A percentile compares a stretch with the other conserved stretches of the same genome.
These are phyloP conservation scores for Zoanthus gigantus DNA, from an alignment of 92 coral and sea anemone species.

Conservation along the genomic window DNA sequence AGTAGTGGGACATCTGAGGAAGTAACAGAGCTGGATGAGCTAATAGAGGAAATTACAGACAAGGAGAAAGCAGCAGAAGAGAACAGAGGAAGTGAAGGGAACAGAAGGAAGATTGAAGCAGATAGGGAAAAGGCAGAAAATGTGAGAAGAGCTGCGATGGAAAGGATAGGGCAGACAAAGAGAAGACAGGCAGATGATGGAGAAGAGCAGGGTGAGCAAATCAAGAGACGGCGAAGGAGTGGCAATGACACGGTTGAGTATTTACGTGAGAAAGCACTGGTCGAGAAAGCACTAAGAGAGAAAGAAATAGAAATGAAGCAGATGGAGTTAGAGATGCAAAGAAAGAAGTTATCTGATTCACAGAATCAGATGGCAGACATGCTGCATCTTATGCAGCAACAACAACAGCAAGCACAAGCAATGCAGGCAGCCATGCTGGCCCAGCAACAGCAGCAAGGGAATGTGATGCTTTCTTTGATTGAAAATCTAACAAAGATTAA, in stretches of 20 bases:
- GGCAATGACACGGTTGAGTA: conserved; percentile 62
- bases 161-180: conserved; percentile 55
- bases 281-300: conserved; percentile 60
- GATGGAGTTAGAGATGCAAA: conserved; percentile 46
- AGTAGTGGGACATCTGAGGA: conserved; percentile 62
- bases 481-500: conserved; percentile 45
- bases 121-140: conserved; percentile 59
- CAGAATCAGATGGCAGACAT: conserved; percentile 50
- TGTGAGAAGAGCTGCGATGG: conserved; percentile 53
- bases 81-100: conserved; percentile 28
- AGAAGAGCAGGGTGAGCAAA: conserved; percentile 35
- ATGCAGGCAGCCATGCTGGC: conserved; percentile 48
- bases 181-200: conserved; percentile 44
- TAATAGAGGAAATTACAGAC: conserved; percentile 59
- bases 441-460: conserved; percentile 61
- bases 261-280: conserved; percentile 59
- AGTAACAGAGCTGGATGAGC: conserved; percentile 46
- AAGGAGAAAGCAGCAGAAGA: conserved; percentile 59
- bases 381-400: conserved; percentile 46
- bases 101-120: conserved; percentile 37
- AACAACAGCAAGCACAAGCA: conserved; percentile 49
- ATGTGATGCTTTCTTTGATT: conserved; percentile 34
- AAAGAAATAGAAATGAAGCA: conserved; percentile 62
- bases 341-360: conserved; percentile 18
- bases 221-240: conserved; percentile 47